Evolutionary conservation across 2,797 vertebrate species (phyloP).

Genomic region (Acanthiza pusilla): DNA sequence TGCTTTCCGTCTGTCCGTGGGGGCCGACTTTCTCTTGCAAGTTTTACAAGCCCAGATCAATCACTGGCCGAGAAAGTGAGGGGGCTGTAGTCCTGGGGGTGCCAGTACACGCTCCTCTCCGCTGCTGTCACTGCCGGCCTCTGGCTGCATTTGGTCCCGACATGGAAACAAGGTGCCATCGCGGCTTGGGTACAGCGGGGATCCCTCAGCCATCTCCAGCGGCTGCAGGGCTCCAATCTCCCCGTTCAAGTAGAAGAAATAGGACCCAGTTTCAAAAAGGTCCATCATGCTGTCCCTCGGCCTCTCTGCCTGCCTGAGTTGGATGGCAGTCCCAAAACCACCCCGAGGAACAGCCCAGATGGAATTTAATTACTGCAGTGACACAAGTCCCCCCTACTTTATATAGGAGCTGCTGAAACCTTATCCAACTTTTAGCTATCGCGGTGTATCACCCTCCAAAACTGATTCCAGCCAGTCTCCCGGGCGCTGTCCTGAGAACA

Average conservation of each 20-base stretch:
- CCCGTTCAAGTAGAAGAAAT: too few species aligned
- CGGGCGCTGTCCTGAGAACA: slow-evolving; percentile 69
- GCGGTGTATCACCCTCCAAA: slow-evolving; percentile 80
- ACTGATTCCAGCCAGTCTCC: slow-evolving; percentile 74
- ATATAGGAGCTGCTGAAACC: slow-evolving; percentile 95
- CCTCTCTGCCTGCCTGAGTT: too few species aligned
- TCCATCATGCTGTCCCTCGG: too few species aligned
- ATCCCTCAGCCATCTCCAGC: slow-evolving; percentile 76
- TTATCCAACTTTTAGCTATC: slow-evolving; percentile 92
- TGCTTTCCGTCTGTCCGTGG: too few species aligned
- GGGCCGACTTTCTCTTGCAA: too few species aligned
- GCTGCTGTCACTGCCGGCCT: slow-evolving; percentile 88
- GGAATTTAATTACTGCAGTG: slow-evolving; percentile 96
- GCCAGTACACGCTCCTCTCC: slow-evolving; percentile 93
- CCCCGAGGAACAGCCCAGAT: slow-evolving; percentile 15
- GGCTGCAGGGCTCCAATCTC: too few species aligned
- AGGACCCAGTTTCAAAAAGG: too few species aligned
- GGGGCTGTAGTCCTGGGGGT: slow-evolving; percentile 86
- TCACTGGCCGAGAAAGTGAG: slow-evolving; percentile 82
- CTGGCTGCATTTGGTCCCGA: slow-evolving; percentile 83
- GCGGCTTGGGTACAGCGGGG: slow-evolving; percentile 79
- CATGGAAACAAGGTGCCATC: slow-evolving; percentile 84
- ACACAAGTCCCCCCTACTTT: slow-evolving; percentile 91
- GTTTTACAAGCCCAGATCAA: too few species aligned
- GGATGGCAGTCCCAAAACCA: too few species aligned